Evolutionary conservation across 1,140 invertebrate genomes (phyloP).

Genomic region (Aethina tumida): DNA sequence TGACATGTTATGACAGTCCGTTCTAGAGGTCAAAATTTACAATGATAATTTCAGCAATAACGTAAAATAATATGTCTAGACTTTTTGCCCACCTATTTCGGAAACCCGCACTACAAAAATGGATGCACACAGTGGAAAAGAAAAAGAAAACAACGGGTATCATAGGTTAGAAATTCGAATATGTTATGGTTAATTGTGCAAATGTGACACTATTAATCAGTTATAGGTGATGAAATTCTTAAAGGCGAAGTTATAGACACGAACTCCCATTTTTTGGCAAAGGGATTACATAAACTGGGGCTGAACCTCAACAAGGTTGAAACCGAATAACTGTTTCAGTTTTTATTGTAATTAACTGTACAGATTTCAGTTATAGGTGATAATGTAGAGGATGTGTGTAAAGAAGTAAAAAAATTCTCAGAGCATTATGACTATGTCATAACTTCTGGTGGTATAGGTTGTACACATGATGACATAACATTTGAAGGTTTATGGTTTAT

Average conservation of each 20-base stretch:
- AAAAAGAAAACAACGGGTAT: conserved; percentile 23
- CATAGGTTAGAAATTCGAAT: conserved; percentile 18
- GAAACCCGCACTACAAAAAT: too few species aligned
- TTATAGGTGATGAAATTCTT: conserved; percentile 81
- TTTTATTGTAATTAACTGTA: conserved; percentile 11
- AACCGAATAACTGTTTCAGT: conserved; percentile 1
- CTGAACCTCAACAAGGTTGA: conserved; percentile 52
- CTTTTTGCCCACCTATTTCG: too few species aligned
- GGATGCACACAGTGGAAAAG: neutral
- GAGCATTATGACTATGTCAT: conserved; percentile 53
- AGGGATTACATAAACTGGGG: conserved; percentile 53
- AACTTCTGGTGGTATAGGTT: conserved; percentile 72
- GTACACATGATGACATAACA: conserved; percentile 79
- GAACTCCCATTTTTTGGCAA: conserved; percentile 61
- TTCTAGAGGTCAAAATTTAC: too few species aligned
- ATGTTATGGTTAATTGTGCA: conserved; percentile 3
- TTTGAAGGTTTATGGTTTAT: conserved; percentile 48
- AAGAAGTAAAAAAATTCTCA: conserved; percentile 58
- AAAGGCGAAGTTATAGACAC: conserved; percentile 68
- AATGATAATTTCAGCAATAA: too few species aligned
- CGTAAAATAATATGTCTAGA: too few species aligned
- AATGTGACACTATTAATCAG: conserved; percentile 26
- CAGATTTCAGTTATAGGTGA: conserved; percentile 64
- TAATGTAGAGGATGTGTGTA: conserved; percentile 54
- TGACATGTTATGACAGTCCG: too few species aligned